Evolutionary conservation across 2,888 invertebrate genomes (phyloP), one percentile per base, ranked within the genome.

Genomic region (Onchidella celtica): DNA sequence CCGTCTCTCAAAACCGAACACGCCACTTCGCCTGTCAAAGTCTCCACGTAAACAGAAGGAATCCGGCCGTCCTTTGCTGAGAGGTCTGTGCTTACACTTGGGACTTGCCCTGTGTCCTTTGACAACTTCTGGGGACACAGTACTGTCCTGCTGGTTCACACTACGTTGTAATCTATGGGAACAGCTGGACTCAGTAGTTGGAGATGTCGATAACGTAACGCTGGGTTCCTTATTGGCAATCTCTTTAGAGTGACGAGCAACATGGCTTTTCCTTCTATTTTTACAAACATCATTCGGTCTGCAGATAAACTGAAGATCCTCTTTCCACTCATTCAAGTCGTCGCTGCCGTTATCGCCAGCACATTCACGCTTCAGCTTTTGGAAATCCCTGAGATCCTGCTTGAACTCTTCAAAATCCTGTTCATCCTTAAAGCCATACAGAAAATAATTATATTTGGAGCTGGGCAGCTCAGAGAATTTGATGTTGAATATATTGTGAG

Each of bases 371-470:
- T 84, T 84, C 38, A 86, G 81, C n/a, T 55, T 69, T 38, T 79
- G 79, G 74, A 90, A 90, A 79, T 88, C 85, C 36, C 85, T 78
- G 75, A 90, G 85, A 81, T 90, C 90, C 36, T 88, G 88, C 80
- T 90, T 91, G 79, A 91, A 90, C 65, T 91, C 91, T 81, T 91
- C 91, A 84, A 90, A 91, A 81, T 91, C 91, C 21, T 87, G 87
- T 76, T 89, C 89, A 84, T 89, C 90, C 6, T 72, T 38, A 77
- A 73, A 79, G 3, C 66, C 79, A 29, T 73, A 55, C 24, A 79
- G 21, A 34, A 73, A 73, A 47, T 66, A 73, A 36, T 55, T 66
- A 21, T 79, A 79, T 32, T 65, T 66, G 17, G 79, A 65, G 36
- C 24, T 24, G 55, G 73, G 55, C 4, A 79, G 73, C 14, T 79